A percentile compares a stretch with the other conserved stretches of the same genome.
Conservation (phyloP, 1,140 invertebrate species). For the Nomia melanderi region DNA sequence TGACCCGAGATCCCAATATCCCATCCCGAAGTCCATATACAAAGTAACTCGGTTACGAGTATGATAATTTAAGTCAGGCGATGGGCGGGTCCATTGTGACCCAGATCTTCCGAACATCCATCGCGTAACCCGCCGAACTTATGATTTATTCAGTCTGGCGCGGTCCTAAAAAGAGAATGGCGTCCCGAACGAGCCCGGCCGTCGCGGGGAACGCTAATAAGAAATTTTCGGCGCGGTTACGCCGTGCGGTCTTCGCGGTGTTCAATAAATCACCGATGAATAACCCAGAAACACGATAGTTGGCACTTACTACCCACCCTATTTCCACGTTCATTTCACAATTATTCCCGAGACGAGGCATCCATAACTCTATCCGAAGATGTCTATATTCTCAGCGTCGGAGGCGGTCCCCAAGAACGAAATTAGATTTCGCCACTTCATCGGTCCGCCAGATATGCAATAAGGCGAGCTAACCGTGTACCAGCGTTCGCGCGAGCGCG, state of each 20-base stretch:
- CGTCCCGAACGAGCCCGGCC: no score
- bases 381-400: constrained; percentile 36
- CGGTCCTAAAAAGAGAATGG: no score
- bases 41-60: no score
- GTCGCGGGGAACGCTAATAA: no score
- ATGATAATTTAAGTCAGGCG: no score
- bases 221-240: background rate
- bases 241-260: background rate
- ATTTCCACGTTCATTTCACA: background rate
- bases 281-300: background rate
- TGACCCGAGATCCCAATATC: no score
- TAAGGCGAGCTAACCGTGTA: constrained; percentile 14
- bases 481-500: background rate
- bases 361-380: constrained; percentile 21
- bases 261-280: background rate
- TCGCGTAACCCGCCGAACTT: no score
- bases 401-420: constrained; percentile 8
- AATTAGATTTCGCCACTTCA: constrained; percentile 59
- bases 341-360: background rate
- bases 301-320: background rate
- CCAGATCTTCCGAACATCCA: no score
- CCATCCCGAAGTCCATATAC: no score
- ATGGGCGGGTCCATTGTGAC: no score
- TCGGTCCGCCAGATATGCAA: constrained; percentile 42
- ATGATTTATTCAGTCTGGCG: no score